A percentile compares a stretch with the other conserved stretches of the same genome.
phyloP scores from a whole-genome alignment of 2,797 vertebrate species.

The Cygnus olor region DNA sequence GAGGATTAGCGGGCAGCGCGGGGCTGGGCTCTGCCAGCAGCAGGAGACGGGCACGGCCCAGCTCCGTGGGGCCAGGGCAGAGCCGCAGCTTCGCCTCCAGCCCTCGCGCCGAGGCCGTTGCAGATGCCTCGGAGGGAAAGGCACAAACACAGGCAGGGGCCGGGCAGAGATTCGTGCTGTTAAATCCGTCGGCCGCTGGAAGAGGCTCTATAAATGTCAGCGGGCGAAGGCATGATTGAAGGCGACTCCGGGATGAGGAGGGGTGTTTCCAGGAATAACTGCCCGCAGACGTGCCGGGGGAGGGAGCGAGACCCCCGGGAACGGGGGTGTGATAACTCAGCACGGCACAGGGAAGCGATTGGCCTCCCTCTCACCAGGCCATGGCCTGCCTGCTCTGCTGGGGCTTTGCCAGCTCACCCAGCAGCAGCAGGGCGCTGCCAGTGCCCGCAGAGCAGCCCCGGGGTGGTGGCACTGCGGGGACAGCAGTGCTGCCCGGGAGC shows the following conservation, averaged over 20 bases:
- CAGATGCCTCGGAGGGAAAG: neutral
- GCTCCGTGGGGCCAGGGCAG: neutral
- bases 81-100: neutral
- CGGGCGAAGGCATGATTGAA: neutral
- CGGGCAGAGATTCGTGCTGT: neutral
- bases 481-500: neutral
- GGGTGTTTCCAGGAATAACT: slow-evolving; percentile 9
- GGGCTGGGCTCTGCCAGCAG: neutral
- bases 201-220: slow-evolving; percentile 13
- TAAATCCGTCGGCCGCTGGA: neutral
- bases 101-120: neutral
- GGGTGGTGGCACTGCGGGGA: neutral
- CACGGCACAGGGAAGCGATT: neutral
- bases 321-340: neutral
- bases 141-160: neutral
- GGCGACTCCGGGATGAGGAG: neutral
- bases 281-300: neutral
- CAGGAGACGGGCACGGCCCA: neutral
- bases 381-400: neutral
- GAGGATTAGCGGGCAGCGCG: neutral
- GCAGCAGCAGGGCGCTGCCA: neutral
- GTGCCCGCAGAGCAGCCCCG: neutral
- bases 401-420: neutral
- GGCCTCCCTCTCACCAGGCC: neutral
- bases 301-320: neutral